These are phyloP conservation scores for Camelus bactrianus DNA, from an alignment of 2,113 vertebrate species.

Conservation along the genomic window DNA sequence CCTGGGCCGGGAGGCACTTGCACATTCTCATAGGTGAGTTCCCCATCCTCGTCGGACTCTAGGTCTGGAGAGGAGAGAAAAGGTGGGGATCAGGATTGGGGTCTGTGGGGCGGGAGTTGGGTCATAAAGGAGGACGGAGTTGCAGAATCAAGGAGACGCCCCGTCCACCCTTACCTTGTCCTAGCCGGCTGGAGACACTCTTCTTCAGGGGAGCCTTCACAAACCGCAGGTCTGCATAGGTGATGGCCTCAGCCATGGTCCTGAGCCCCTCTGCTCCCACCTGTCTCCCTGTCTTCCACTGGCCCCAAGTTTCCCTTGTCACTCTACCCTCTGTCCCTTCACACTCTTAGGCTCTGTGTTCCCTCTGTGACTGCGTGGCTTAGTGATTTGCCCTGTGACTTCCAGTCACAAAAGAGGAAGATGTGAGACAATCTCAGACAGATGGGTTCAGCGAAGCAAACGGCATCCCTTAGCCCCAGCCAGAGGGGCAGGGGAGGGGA, in stretches of 20 bases:
- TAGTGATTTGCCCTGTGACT: background rate
- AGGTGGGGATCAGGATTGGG: background rate
- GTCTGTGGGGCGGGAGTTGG: background rate
- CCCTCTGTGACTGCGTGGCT: background rate
- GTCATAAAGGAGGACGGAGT: background rate
- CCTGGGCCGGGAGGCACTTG: conserved; percentile 56
- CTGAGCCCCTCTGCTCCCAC: background rate
- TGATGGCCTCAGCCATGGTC: conserved; percentile 79
- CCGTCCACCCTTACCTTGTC: conserved; percentile 16
- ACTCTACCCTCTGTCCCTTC: background rate
- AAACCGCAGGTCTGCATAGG: conserved; percentile 82
- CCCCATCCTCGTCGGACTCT: conserved; percentile 66
- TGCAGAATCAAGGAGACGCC: background rate
- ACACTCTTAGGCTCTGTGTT: background rate
- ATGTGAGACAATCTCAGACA: background rate
- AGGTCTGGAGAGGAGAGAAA: conserved; percentile 31
- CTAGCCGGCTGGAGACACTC: conserved; percentile 4
- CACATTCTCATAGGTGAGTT: conserved; percentile 82
- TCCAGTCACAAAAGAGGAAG: conserved; percentile 79
- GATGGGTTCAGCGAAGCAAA: conserved; percentile 70
- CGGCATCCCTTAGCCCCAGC: background rate
- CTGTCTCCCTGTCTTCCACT: fast-evolving
- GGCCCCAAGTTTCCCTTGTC: too few relatives aligned
- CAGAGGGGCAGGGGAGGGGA: background rate
- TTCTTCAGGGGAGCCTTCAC: conserved; percentile 76